phyloP scores from a whole-genome alignment of 2,888 invertebrate species.

The Amiota mariae region DNA sequence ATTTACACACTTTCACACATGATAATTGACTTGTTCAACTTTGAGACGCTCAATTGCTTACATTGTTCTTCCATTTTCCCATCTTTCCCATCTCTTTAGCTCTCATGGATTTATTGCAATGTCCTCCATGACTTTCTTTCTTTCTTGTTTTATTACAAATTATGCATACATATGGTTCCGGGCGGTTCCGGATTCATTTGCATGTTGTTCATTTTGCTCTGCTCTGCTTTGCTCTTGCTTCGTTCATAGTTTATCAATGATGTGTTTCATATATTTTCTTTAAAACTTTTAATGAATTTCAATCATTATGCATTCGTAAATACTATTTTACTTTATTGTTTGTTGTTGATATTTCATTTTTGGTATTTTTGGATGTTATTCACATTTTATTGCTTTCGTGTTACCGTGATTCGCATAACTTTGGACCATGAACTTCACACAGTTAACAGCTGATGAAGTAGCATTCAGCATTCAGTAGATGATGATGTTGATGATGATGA shows the following conservation, averaged over 20 bases:
- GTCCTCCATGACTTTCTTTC: no score
- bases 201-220: neutral
- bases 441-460: conserved; percentile 2
- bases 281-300: neutral
- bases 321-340: neutral
- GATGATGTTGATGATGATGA: neutral
- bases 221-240: neutral
- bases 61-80: no score
- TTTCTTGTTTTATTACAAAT: no score
- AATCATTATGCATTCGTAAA: neutral
- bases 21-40: no score
- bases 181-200: neutral
- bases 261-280: neutral
- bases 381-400: neutral
- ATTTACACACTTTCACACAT: no score
- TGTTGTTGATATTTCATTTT: neutral
- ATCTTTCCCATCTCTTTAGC: no score
- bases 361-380: neutral
- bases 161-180: no score
- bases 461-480: neutral
- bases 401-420: neutral
- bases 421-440: conserved; percentile 21
- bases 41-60: no score
- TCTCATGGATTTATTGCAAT: no score
- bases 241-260: neutral